Base-by-base conservation (phyloP, 2,888 invertebrate genomes). In the Pammene aurita region DNA sequence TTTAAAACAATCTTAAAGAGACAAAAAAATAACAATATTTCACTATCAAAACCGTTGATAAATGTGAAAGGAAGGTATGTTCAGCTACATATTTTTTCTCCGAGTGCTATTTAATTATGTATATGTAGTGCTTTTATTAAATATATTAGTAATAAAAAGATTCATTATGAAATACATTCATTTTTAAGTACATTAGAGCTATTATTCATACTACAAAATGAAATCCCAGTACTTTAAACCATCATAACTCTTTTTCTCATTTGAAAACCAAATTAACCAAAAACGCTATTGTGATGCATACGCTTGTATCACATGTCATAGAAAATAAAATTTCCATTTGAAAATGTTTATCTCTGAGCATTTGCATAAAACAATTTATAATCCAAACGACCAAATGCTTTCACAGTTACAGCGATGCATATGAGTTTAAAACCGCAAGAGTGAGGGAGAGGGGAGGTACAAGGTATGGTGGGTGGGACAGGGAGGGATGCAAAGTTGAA, bases 291-390 rank as follows among this genome's bases (percentile, higher is more conserved):
- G 68, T 68, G 42, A 68, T 63, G 63, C 68, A 68, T 63, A 68
- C 57, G 63, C 52, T 68, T 68, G 57, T 68, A 68, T 68, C 68
- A 63, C 69, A 69, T 69, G 69, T 69, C 64, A 69, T 65, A 65
- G 69, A 69, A 65, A 69, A 69, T 69, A 69, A 69, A 69, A 69
- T 69, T 60, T 69, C 60, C 64, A 69, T 69, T 65, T 57, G 58
- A 48, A 69, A 69, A 69, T 69, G 64, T 69, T 69, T 69, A 69
- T 69, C 64, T 69, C 64, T 2, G n/a, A 14, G 38, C 64, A 65
- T 69, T 69, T 69, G 69, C 69, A 69, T 69, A 69, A 68, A 69
- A 69, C 64, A 65, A 69, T 69, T 69, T 69, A 69, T 69, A 69
- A 69, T 69, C 69, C 57, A 46, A 69, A 69, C 64, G 69, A 64